Evolutionary conservation across 2,113 vertebrate genomes (phyloP), one percentile per base, ranked within the genome.

Genomic region (Hepsetus odoe): DNA sequence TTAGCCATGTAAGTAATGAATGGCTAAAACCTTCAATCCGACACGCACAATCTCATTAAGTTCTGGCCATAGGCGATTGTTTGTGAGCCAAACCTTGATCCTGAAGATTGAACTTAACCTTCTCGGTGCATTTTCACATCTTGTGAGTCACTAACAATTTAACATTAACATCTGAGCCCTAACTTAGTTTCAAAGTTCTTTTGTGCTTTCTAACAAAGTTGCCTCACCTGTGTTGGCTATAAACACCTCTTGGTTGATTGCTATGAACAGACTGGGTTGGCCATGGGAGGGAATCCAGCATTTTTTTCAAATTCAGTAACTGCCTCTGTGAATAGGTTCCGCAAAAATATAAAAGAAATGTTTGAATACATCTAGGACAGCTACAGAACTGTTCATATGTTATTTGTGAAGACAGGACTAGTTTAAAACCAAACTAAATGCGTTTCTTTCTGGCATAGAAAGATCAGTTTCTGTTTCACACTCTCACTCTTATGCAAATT

Each of bases 341-440:
- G 12, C 20, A n/a, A 64, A 74, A 64, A 22, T 38, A 33, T 64
- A 55, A 62, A 42, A 56, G 59, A 35, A 49, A 32, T 32, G 72
- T 44, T 49, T 33, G 62, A 26, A 22, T 72, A 72, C 56, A 38
- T 30, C 56, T 24, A 13, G 40, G 32, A 44, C 22, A 64, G 46
- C 46, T 28, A 42, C 28, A 62, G 38, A 56, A 38, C 16, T n/a
- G 26, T 61, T 44, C n/a, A n/a, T n/a, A n/a, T n/a, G n/a, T n/a
- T n/a, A n/a, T n/a, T n/a, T n/a, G n/a, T n/a, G n/a, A n/a, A n/a
- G n/a, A n/a, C n/a, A n/a, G n/a, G n/a, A n/a, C n/a, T n/a, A n/a
- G n/a, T n/a, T 62, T 74, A 40, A 62, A 38, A 38, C 35, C 4
- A n/a, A n/a, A n/a, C n/a, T n/a, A n/a, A n/a, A n/a, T n/a, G n/a